phyloP scores from a whole-genome alignment of 2,888 invertebrate species.

The Harpalus rubripes region DNA sequence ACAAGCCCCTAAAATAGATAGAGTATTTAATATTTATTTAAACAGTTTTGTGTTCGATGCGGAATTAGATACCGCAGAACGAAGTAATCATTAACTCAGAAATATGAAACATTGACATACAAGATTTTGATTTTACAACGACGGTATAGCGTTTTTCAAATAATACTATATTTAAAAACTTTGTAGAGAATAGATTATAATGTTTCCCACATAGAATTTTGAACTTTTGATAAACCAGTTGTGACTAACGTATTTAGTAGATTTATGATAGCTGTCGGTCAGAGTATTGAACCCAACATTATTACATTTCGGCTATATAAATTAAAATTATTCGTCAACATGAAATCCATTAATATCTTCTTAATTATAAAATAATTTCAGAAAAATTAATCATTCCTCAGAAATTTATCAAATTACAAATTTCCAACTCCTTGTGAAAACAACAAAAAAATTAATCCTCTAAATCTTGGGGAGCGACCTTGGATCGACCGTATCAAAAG shows the following conservation, averaged over 20 bases:
- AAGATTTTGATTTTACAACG: too few species aligned
- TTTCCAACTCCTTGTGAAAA: constrained; percentile 24
- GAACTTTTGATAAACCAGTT: not conserved
- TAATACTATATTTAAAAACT: not conserved
- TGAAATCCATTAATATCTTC: constrained; percentile 30
- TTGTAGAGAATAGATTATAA: not conserved
- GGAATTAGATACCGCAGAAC: too few species aligned
- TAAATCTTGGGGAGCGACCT: not conserved
- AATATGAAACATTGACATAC: too few species aligned
- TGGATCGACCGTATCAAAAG: constrained; percentile 28
- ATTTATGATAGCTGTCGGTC: not conserved
- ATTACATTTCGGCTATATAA: not conserved
- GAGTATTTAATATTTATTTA: too few species aligned
- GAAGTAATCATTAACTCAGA: too few species aligned
- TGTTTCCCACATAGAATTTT: not conserved
- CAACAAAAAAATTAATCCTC: constrained; percentile 18
- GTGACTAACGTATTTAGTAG: not conserved
- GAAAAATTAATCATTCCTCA: constrained; percentile 33
- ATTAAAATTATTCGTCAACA: constrained; percentile 13
- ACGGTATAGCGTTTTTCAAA: not conserved
- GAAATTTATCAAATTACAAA: constrained; percentile 51
- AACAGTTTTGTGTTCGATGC: too few species aligned
- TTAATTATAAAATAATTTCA: constrained; percentile 21
- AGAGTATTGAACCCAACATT: not conserved
- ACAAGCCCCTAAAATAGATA: too few species aligned